Percentiles rank a stretch among this genome's conserved stretches.
Conservation (phyloP, 2,888 invertebrate genomes). For the Trilocha varians region DNA sequence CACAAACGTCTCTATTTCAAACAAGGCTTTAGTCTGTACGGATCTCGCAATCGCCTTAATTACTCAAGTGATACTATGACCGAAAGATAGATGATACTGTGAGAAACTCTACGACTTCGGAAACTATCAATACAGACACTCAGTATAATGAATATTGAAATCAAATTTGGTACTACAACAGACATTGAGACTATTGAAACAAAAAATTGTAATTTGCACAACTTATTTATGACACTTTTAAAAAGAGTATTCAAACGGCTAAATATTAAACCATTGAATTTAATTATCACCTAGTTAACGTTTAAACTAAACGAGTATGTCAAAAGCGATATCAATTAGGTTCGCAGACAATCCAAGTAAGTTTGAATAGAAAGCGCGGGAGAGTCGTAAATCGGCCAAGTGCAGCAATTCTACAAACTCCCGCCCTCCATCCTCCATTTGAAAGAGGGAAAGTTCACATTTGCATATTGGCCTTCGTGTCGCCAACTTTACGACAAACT, state of each 20-base stretch:
- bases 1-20: conserved; percentile 40
- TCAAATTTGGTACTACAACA: not conserved
- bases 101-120: not conserved
- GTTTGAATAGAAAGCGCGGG: conserved; percentile 42
- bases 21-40: conserved; percentile 27
- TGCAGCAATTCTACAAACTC: conserved; percentile 30
- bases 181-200: too few relatives aligned
- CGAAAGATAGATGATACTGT: not conserved
- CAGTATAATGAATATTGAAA: not conserved
- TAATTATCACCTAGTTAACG: too few relatives aligned
- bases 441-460: conserved; percentile 62
- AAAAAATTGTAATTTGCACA: too few relatives aligned
- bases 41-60: conserved; percentile 50
- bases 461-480: conserved; percentile 50
- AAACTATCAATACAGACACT: not conserved
- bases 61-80: conserved; percentile 21
- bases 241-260: too few relatives aligned
- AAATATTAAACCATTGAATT: too few relatives aligned
- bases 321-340: not conserved
- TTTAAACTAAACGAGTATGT: not conserved
- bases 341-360: conserved; percentile 15
- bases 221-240: too few relatives aligned
- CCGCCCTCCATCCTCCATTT: conserved; percentile 22
- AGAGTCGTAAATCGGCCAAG: conserved; percentile 62
- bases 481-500: conserved; percentile 26